Evolutionary conservation across 2,888 invertebrate species (phyloP).

Genomic region (Cataglyphis livida): DNA sequence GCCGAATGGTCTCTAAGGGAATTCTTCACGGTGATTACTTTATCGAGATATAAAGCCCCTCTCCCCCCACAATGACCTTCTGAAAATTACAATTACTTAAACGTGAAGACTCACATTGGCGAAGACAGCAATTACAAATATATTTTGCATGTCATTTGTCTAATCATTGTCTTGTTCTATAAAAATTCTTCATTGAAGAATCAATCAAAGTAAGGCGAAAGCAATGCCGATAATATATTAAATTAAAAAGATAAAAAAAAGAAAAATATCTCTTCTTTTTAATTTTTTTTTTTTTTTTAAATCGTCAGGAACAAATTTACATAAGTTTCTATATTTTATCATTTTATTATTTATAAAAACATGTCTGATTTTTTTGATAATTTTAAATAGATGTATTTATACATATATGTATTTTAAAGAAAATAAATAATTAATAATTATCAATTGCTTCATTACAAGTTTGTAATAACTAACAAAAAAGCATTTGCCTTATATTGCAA

Average conservation of each 20-base stretch:
- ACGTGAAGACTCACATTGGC: slow-evolving; percentile 30
- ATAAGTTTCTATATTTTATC: not conserved
- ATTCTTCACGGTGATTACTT: slow-evolving; percentile 45
- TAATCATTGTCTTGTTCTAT: not conserved
- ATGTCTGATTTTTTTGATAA: not conserved
- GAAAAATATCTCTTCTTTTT: not conserved
- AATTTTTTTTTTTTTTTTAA: not conserved
- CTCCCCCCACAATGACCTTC: slow-evolving; percentile 40
- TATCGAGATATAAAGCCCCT: slow-evolving; percentile 55
- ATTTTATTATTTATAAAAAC: not conserved
- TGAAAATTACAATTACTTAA: slow-evolving; percentile 55
- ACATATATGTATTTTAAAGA: not conserved
- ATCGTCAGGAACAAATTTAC: not conserved
- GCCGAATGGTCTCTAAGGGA: slow-evolving; percentile 55
- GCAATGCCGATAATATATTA: not conserved
- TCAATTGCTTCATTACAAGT: not conserved
- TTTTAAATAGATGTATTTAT: not conserved
- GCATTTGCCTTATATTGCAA: not conserved
- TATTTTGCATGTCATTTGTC: slow-evolving; percentile 34
- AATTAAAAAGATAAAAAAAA: not conserved
- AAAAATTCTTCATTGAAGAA: not conserved
- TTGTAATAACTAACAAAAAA: not conserved
- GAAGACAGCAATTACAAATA: slow-evolving; percentile 30
- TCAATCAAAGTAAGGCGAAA: not conserved
- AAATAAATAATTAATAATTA: slow-evolving; percentile 1